phyloP scores from a whole-genome alignment of 2,888 invertebrate species.

The Cancer borealis region DNA sequence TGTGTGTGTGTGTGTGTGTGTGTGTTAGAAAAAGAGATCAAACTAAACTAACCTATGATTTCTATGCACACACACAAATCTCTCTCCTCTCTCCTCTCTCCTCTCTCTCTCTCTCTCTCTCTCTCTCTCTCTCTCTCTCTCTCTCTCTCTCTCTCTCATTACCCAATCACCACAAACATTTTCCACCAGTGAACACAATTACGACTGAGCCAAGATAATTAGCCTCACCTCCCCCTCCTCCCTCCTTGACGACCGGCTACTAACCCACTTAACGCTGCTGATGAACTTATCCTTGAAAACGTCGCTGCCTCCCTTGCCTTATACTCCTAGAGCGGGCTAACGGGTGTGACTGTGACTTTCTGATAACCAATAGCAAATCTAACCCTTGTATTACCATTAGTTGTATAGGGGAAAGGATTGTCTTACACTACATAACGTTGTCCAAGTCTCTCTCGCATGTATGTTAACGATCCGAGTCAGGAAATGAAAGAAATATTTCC shows the following conservation, averaged over 20 bases:
- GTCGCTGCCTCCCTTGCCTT: background rate
- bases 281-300: background rate
- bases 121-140: conserved; percentile 9
- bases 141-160: conserved; percentile 17
- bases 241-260: background rate
- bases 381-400: too few species aligned
- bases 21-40: too few species aligned
- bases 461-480: too few species aligned
- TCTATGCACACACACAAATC: background rate
- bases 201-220: background rate
- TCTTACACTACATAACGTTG: too few species aligned
- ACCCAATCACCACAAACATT: conserved; percentile 23
- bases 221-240: background rate
- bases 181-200: background rate
- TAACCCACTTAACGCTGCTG: background rate
- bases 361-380: too few species aligned
- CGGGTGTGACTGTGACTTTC: too few species aligned
- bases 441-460: too few species aligned
- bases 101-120: conserved; percentile 28
- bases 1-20: conserved; percentile 15
- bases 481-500: too few species aligned
- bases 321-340: background rate
- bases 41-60: too few species aligned
- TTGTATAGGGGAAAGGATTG: too few species aligned
- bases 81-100: background rate